Conservation (phyloP, 2,888 invertebrate genomes). For the Caenorhabditis sp. region DNA sequence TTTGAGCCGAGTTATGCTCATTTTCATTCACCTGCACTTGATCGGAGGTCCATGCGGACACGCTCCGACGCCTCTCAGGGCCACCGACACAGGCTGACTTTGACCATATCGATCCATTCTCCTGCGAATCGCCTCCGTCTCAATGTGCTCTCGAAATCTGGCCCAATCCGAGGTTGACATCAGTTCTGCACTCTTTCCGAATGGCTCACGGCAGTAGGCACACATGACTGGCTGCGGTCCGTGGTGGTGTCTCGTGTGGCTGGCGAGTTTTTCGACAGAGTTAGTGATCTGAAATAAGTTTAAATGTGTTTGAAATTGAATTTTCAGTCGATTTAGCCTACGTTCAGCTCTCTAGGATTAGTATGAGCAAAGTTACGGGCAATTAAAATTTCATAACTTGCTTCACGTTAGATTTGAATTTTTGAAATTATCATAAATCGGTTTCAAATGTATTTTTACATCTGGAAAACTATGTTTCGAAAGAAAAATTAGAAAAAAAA, state of each 20-base stretch:
- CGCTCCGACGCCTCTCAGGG: constrained; percentile 66
- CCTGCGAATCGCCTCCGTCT: constrained; percentile 58
- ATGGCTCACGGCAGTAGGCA: constrained; percentile 54
- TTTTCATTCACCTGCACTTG: constrained; percentile 63
- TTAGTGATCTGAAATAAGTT: constrained; percentile 47
- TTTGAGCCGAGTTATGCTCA: no score
- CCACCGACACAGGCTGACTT: not conserved
- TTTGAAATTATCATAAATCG: no score
- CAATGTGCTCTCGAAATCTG: constrained; percentile 11
- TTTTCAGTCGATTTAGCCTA: not conserved
- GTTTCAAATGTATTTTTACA: no score
- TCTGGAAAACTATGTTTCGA: no score
- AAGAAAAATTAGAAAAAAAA: no score
- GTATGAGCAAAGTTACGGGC: not conserved
- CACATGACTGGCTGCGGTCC: constrained; percentile 49
- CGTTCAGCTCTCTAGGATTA: not conserved
- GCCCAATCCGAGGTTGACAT: constrained; percentile 14
- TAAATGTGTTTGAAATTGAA: not conserved
- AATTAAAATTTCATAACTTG: no score
- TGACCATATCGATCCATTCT: constrained; percentile 50
- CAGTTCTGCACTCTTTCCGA: constrained; percentile 44
- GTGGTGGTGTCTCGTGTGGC: constrained; percentile 51
- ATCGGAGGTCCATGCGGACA: constrained; percentile 72
- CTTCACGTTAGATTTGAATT: no score
- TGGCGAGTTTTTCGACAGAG: constrained; percentile 40